Conservation (phyloP, 2,888 invertebrate species). For the Keiferia lycopersicella region DNA sequence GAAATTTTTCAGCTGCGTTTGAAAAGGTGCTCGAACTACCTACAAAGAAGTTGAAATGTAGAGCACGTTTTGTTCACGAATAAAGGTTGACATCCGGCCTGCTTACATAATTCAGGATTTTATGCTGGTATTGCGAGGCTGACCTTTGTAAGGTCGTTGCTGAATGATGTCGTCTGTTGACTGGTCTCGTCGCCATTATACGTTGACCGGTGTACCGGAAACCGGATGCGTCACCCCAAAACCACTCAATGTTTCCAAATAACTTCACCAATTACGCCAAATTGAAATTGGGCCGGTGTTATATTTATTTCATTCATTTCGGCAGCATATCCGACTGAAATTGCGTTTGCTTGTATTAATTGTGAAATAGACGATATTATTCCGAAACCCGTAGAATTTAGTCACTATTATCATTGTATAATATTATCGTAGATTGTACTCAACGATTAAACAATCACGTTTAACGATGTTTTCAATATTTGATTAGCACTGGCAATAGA, state of each 20-base stretch:
- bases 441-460: conserved; percentile 4
- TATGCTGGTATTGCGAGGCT: not conserved
- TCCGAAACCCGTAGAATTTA: conserved; percentile 1
- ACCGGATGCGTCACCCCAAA: not conserved
- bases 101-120: not conserved
- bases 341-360: not conserved
- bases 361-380: conserved; percentile 6
- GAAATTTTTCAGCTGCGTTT: not conserved
- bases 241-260: not conserved
- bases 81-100: conserved; percentile 6
- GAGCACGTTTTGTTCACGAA: not conserved
- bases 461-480: not conserved
- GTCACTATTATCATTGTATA: conserved; percentile 8
- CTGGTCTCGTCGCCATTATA: conserved; percentile 4
- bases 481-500: not conserved
- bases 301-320: conserved; percentile 3
- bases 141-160: conserved; percentile 26
- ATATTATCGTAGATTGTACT: conserved; percentile 1
- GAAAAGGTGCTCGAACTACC: not conserved
- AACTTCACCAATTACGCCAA: conserved; percentile 5
- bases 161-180: conserved; percentile 18
- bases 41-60: not conserved
- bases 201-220: conserved; percentile 14
- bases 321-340: not conserved
- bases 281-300: not conserved